Percentiles rank a stretch among this genome's conserved stretches.
Evolutionary conservation across 2,888 invertebrate genomes (phyloP).

Genomic region (Siphlonurus alternatus): DNA sequence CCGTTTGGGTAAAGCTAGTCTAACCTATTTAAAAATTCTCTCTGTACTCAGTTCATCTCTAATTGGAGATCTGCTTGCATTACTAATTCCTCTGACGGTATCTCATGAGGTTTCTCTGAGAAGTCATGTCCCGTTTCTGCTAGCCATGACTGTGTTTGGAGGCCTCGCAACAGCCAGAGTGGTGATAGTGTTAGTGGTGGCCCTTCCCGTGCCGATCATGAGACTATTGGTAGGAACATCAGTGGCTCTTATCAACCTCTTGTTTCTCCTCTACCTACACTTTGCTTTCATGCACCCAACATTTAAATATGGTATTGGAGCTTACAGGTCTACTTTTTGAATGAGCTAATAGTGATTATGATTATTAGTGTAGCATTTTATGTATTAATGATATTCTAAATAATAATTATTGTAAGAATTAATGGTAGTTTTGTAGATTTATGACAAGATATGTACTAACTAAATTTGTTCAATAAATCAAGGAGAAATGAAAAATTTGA

Average conservation of each 20-base stretch:
- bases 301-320: constrained; percentile 21
- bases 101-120: constrained; percentile 22
- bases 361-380: too few species aligned
- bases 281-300: constrained; percentile 33
- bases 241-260: constrained; percentile 28
- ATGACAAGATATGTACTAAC: too few species aligned
- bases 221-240: constrained; percentile 31
- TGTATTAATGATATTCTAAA: too few species aligned
- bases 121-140: constrained; percentile 29
- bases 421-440: too few species aligned
- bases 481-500: too few species aligned
- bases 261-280: constrained; percentile 33
- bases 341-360: too few species aligned
- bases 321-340: background rate
- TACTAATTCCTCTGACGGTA: constrained; percentile 26
- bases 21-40: constrained; percentile 25
- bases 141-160: constrained; percentile 28
- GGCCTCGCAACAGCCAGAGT: constrained; percentile 31
- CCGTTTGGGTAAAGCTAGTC: constrained; percentile 22
- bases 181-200: constrained; percentile 27
- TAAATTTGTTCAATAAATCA: too few species aligned
- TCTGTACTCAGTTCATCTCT: constrained; percentile 30
- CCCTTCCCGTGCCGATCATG: constrained; percentile 29
- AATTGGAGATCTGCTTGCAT: constrained; percentile 30
- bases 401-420: too few species aligned